These are phyloP conservation scores for Enteromius afrohamiltoni DNA, from an alignment of 2,797 vertebrate genomes.

Conservation along the genomic window DNA sequence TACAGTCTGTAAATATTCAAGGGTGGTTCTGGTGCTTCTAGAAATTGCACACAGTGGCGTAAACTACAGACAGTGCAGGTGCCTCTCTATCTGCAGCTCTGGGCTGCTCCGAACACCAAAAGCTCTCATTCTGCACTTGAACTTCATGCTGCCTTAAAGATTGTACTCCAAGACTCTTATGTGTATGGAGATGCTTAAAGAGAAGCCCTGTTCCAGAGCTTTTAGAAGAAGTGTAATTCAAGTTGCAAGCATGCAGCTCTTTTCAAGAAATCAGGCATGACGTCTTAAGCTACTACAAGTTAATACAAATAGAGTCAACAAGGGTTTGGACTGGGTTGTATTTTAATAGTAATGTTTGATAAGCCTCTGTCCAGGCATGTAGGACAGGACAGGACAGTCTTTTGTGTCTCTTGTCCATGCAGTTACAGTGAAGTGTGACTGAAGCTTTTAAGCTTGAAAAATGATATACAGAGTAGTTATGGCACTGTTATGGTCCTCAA, in stretches of 20 bases:
- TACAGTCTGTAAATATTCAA: not conserved
- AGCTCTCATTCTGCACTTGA: not conserved
- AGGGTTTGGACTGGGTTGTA: not conserved
- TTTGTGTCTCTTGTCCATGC: not conserved
- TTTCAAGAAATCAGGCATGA: not conserved
- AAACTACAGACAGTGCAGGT: no score
- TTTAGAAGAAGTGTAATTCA: not conserved
- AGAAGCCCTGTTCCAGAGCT: not conserved
- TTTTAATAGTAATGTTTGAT: not conserved
- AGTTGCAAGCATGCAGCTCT: not conserved
- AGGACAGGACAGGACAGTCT: not conserved
- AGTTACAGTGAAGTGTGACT: not conserved
- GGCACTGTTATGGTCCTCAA: not conserved
- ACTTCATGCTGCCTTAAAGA: not conserved
- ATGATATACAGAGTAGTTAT: not conserved
- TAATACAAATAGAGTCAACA: conserved; percentile 1
- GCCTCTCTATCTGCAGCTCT: no score
- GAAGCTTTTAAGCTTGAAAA: not conserved
- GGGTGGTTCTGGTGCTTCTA: not conserved
- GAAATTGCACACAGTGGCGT: not conserved
- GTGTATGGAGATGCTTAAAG: not conserved
- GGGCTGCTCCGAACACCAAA: not conserved
- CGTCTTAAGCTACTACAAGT: not conserved
- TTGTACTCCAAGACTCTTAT: not conserved
- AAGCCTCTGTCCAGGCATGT: conserved; percentile 1